Conservation (phyloP, 2,113 vertebrate genomes). For the Corynorhinus townsendii region DNA sequence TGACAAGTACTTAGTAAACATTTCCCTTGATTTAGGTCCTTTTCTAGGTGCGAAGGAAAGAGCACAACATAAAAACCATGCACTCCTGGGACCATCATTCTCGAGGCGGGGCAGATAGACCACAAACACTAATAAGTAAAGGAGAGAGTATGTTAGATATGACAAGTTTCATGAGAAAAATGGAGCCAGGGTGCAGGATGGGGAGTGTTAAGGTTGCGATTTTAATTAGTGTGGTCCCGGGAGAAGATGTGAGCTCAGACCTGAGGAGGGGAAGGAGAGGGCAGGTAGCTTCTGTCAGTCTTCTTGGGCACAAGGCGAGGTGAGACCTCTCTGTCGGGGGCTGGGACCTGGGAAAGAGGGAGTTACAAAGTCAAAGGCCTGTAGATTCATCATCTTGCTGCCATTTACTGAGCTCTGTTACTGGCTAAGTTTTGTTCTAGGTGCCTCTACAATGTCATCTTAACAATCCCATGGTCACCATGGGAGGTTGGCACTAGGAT, state of each 20-base stretch:
- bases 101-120: not conserved
- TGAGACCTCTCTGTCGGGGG: accelerated
- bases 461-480: accelerated
- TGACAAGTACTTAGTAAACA: not conserved
- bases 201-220: not conserved
- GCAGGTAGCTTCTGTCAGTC: too few relatives aligned
- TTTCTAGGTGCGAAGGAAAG: not conserved
- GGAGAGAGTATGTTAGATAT: not conserved
- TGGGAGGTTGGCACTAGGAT: not conserved
- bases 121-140: not conserved
- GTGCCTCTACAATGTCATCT: not conserved
- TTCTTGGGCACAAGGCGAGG: not conserved
- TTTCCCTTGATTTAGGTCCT: not conserved
- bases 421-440: not conserved
- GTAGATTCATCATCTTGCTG: not conserved
- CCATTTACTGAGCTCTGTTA: not conserved
- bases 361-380: not conserved
- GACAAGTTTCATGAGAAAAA: not conserved
- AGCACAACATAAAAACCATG: not conserved
- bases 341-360: not conserved
- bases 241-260: not conserved
- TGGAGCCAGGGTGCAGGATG: not conserved
- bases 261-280: not conserved
- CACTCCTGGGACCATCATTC: not conserved
- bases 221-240: not conserved